Evolutionary conservation across 2,113 vertebrate species (phyloP), one percentile per base, ranked within the genome.

Genomic region (Regulus satrapa): DNA sequence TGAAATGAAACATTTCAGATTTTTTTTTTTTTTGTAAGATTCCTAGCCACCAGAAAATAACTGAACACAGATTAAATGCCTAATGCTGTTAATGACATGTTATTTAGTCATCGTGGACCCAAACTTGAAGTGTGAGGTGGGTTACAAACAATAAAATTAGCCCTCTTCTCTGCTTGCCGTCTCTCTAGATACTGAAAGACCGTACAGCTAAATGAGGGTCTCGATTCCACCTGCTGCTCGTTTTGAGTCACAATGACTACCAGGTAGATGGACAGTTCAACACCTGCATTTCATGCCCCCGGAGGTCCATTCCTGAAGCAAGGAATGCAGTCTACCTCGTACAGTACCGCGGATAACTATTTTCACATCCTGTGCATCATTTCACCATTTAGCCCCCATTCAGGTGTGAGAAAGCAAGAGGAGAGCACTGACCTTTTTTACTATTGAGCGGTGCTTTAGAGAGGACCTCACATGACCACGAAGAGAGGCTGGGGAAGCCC

Each of bases 371-470:
- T 9, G 18, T 1, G 29, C 49, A 41, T 38, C 63, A 25, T 18
- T 28, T 56, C 9, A 8, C 31, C n/a, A 0, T 52, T 64, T 26
- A 49, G 26, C 16, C 19, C 41, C 20, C 14, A 6, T 3, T 52
- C 25, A 5, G 14, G 5, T 1, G 2, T 4, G 40, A 21, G 43
- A 76, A 89, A 43, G 7, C 38, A n/a, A 36, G 25, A 26, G 56
- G 12, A 72, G 16, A 69, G 34, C 56, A 21, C n/a, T 45, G 59
- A 16, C 11, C 24, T 71, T 54, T 29, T 25, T 5, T 21, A 4
- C 25, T 9, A 1, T 0, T 1, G 14, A 29, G 40, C 41, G 13
- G 8, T 4, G 12, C 16, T 45, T 52, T 0, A 25, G 32, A 20
- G 48, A 11, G 9, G 12, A 52, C 5, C 29, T 21, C 41, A 5